phyloP scores from a whole-genome alignment of 2,797 vertebrate genomes.

The Alca torda region DNA sequence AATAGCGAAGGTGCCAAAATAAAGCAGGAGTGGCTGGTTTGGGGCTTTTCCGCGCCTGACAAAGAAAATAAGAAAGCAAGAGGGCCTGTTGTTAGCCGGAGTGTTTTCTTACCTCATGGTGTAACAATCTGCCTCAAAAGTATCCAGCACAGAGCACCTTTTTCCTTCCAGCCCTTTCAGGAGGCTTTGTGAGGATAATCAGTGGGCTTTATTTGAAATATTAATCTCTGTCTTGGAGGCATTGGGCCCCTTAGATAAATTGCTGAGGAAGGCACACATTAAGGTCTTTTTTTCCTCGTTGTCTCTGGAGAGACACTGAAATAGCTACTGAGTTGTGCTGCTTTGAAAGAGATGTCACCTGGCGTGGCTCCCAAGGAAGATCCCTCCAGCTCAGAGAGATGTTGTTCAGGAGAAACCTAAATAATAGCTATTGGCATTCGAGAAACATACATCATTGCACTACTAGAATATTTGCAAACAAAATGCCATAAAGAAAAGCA shows the following conservation, averaged over 20 bases:
- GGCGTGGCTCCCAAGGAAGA: neutral
- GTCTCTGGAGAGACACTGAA: neutral
- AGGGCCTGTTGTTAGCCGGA: neutral
- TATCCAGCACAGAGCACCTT: neutral
- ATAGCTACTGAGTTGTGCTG: neutral
- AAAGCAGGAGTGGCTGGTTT: slow-evolving; percentile 29
- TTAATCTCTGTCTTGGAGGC: neutral
- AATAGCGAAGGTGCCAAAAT: slow-evolving; percentile 39
- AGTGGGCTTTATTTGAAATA: slow-evolving; percentile 4
- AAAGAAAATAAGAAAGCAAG: slow-evolving; percentile 19
- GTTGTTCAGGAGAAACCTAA: neutral
- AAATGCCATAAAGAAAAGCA: neutral
- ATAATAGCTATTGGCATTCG: neutral
- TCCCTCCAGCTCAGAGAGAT: neutral
- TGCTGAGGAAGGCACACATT: neutral
- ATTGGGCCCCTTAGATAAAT: neutral
- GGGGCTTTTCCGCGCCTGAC: slow-evolving; percentile 19
- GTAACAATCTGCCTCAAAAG: slow-evolving; percentile 3
- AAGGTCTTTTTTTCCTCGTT: neutral
- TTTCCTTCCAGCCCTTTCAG: neutral
- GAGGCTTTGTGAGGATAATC: neutral
- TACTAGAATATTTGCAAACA: neutral
- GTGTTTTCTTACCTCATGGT: neutral
- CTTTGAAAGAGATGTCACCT: neutral
- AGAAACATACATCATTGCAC: neutral